These are phyloP conservation scores for Aproaerema taeniolella DNA, from an alignment of 2,888 invertebrate genomes.

Conservation along the genomic window DNA sequence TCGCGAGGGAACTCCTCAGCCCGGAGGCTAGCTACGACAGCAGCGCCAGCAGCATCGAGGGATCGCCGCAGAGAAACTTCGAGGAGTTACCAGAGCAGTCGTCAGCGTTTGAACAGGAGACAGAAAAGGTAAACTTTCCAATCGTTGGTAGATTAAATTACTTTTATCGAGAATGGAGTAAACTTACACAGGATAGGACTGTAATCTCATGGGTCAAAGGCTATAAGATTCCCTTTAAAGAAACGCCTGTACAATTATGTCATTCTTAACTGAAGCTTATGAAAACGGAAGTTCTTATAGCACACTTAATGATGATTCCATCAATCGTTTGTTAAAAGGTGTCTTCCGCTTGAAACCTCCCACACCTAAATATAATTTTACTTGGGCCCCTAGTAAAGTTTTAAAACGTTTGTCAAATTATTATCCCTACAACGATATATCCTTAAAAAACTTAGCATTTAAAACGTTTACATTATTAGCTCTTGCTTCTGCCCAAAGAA, in stretches of 20 bases:
- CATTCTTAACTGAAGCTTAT: constrained; percentile 6
- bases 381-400: constrained; percentile 10
- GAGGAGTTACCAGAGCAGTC: neutral
- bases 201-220: neutral
- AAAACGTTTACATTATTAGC: constrained; percentile 4
- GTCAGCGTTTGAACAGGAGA: neutral
- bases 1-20: neutral
- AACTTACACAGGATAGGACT: neutral
- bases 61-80: neutral
- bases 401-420: constrained; percentile 2
- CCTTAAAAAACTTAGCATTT: neutral
- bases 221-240: neutral
- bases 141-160: constrained; percentile 1
- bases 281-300: constrained; percentile 9
- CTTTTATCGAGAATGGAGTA: neutral
- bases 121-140: neutral
- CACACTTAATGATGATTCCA: constrained; percentile 1
- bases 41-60: neutral
- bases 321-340: constrained; percentile 4
- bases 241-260: neutral
- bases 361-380: constrained; percentile 7
- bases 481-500: constrained; percentile 9
- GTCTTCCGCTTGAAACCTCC: constrained; percentile 2
- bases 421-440: neutral
- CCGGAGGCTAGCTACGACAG: neutral